phyloP scores from a whole-genome alignment of 2,113 vertebrate genomes.

The Boleophthalmus pectinirostris region DNA sequence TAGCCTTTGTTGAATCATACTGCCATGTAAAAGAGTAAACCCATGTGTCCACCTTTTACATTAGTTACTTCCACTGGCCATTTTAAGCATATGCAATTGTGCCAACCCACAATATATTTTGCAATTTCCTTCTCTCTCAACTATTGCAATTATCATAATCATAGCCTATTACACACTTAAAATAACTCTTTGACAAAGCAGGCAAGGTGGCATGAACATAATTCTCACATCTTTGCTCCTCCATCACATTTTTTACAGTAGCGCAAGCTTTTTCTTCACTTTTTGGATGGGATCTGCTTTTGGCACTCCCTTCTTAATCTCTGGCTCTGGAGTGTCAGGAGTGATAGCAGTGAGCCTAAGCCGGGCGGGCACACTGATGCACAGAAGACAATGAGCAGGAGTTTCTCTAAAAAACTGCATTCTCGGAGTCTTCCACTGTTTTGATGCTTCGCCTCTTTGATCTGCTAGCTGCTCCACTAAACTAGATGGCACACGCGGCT shows the following conservation, averaged over 20 bases:
- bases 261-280: not conserved
- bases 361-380: constrained; percentile 21
- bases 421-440: constrained; percentile 31
- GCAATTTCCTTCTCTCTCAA: not conserved
- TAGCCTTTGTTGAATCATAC: too few relatives aligned
- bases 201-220: not conserved
- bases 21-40: too few relatives aligned
- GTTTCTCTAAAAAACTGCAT: constrained; percentile 25
- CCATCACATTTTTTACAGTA: not conserved
- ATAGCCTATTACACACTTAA: not conserved
- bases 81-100: too few relatives aligned
- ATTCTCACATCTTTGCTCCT: not conserved
- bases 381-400: constrained; percentile 33
- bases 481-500: constrained; percentile 40
- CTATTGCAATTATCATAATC: not conserved
- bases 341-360: constrained; percentile 13
- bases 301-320: constrained; percentile 16
- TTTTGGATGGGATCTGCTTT: constrained; percentile 15
- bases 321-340: constrained; percentile 17
- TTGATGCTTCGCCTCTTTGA: constrained; percentile 51
- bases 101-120: too few relatives aligned
- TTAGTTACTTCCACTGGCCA: too few relatives aligned
- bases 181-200: not conserved
- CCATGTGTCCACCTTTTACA: too few relatives aligned
- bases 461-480: constrained; percentile 51